Evolutionary conservation across 2,888 invertebrate species (phyloP), one percentile per base, ranked within the genome.

Genomic region (Drosophila nigricruria): DNA sequence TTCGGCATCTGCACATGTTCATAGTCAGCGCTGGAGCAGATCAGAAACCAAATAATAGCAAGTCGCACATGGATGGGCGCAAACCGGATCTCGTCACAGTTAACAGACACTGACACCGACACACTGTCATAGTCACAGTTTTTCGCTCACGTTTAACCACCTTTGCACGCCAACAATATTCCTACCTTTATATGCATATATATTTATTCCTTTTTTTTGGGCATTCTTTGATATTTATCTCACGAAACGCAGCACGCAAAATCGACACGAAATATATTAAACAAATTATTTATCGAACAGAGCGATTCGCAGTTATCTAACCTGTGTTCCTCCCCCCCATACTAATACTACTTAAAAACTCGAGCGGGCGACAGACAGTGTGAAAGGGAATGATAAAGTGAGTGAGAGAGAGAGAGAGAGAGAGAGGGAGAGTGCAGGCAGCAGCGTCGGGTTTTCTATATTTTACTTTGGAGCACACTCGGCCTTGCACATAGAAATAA

Each of bases 1-100:
- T 92, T 92, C 71, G 92, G 92, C 83, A 90, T 93, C 75, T 93
- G 92, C 90, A 92, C 93, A 91, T 93, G 92, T 92, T 93, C 92
- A 92, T 93, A 92, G 92, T 92, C 89, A 82, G 86, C 82, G 90
- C 56, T 77, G 79, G 77, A 88, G 66, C 53, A 58, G 65, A 12
- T n/a, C 12, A 30, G 42, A 69, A 47, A 59, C 54, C 52, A 77
- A 65, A 69, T 58, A 61, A 68, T 54, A 67, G 54, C 61, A 59
- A 79, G 49, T 75, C 60, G 70, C 80, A 62, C 64, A 61, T 34
- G 79, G 79, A 74, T 73, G 62, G 36, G 79, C 70, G 77, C 64
- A 73, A 73, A 60, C 57, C 73, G 90, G 89, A 86, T 81, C 86
- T 86, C 86, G 79, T 70, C 82, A 82, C 63, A 64, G 40, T 58